Base-by-base conservation (phyloP, 2,113 vertebrate genomes). In the Nothocercus julius region DNA sequence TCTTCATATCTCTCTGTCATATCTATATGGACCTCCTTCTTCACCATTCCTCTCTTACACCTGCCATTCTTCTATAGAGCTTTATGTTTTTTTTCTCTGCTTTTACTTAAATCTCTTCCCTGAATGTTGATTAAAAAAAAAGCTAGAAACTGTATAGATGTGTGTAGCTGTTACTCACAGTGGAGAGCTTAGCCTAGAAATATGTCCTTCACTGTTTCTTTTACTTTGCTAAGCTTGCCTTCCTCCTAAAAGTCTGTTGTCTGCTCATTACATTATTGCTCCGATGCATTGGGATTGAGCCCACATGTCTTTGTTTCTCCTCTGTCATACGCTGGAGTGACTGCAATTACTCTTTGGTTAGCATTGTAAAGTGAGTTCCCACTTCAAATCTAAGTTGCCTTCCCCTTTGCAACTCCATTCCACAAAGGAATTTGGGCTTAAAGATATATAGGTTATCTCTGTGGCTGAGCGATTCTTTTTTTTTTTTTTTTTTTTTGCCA, bases 361-460 rank as follows among this genome's bases (percentile, higher is more conserved):
- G 53, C 64, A 27, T 51, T 83, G 25, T 47, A 78, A 92, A 90
- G 54, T 70, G 54, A 92, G 91, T 91, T 92, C 15, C 51, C 25
- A 74, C 51, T 96, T 83, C 36, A 82, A 56, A 84, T 53, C 74
- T 85, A 44, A 81, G 87, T 91, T 78, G 24, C 16, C 49, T 75
- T 87, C 56, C 56, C 0, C 0, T 1, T 92, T 95, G 51, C 82
- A 91, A 82, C 69, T 63, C 49, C n/a, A 80, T 1, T 1, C 85
- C 63, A 87, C 40, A 92, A 92, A 85, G 63, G 82, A 95, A 95
- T 91, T 85, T 94, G 77, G 79, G 27, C 79, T 94, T 91, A 34
- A 53, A 85, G 80, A 83, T 87, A 81, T 14, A 25, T 56, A 91
- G 63, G 82, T 94, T 94, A 85, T 94, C 75, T 85, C 76, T 78